Evolutionary conservation across 2,888 invertebrate genomes (phyloP).

Genomic region (Stenodema calcarata): DNA sequence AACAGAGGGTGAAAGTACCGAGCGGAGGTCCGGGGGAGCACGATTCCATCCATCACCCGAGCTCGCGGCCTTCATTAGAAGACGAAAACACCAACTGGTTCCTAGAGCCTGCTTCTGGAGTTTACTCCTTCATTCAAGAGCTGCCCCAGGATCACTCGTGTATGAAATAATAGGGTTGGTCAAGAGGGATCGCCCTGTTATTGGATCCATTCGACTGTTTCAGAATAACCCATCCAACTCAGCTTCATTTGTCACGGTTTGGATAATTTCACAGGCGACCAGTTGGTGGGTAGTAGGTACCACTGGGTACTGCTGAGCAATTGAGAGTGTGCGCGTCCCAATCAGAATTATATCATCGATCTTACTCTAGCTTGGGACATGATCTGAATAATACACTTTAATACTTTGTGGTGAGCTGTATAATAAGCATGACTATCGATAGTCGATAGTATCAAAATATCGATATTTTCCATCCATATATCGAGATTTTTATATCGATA

Average conservation of each 20-base stretch:
- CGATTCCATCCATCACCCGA: neutral
- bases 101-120: neutral
- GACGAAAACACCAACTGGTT: neutral
- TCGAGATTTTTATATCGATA: too few relatives aligned
- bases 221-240: neutral
- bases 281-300: neutral
- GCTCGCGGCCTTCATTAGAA: neutral
- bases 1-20: neutral
- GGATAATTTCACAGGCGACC: neutral
- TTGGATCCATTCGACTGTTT: neutral
- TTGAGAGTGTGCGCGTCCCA: too few relatives aligned
- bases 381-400: too few relatives aligned
- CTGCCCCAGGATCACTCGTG: neutral
- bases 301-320: too few relatives aligned
- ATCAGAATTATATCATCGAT: too few relatives aligned
- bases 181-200: neutral
- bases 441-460: too few relatives aligned
- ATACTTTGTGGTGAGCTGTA: too few relatives aligned
- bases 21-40: neutral
- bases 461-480: too few relatives aligned
- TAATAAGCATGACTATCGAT: too few relatives aligned
- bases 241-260: neutral
- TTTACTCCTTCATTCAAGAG: neutral
- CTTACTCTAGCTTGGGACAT: too few relatives aligned
- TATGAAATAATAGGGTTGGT: neutral